phyloP scores from a whole-genome alignment of 2,113 vertebrate genomes.

The Lucifuga dentata region DNA sequence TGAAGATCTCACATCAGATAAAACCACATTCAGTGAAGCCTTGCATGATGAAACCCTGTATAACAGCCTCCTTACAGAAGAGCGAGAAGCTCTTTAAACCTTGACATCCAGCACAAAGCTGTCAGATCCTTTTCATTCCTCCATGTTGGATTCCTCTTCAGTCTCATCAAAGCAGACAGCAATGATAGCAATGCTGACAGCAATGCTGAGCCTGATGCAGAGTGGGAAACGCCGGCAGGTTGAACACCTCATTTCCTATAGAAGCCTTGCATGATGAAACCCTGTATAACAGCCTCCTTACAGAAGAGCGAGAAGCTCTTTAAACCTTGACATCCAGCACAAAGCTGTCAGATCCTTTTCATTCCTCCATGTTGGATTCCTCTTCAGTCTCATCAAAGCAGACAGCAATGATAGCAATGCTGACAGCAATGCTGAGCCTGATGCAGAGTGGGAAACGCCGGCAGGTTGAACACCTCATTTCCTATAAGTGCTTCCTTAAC shows the following conservation, averaged over 20 bases:
- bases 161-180: constrained; percentile 13
- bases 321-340: not conserved
- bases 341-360: not conserved
- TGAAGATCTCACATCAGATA: no score
- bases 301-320: not conserved
- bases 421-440: constrained; percentile 34
- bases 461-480: constrained; percentile 53
- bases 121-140: not conserved
- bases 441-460: constrained; percentile 6
- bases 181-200: no score
- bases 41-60: not conserved
- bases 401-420: no score
- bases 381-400: constrained; percentile 3
- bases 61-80: not conserved
- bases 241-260: constrained; percentile 33
- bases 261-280: not conserved
- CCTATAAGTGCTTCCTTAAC: constrained; percentile 20
- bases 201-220: constrained; percentile 34
- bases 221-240: constrained; percentile 2
- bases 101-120: not conserved
- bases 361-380: not conserved
- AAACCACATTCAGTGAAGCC: no score
- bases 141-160: not conserved
- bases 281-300: not conserved
- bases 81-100: not conserved